phyloP scores from a whole-genome alignment of 1,140 invertebrate genomes.

The Doryteuthis pealeii region DNA sequence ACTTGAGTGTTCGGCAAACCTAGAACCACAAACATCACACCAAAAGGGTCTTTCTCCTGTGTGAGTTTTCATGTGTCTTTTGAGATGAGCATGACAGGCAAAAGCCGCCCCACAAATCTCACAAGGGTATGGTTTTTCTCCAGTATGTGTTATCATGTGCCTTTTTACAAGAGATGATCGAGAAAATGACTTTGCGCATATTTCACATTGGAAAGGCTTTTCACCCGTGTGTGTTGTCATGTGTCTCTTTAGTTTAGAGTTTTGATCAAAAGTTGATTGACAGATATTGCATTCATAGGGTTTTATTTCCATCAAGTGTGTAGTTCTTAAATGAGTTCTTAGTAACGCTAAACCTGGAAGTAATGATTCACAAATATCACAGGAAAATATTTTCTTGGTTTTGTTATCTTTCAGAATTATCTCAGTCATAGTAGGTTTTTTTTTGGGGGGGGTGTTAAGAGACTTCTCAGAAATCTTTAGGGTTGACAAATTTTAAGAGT shows the following conservation, averaged over 20 bases:
- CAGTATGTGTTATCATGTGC: conserved; percentile 67
- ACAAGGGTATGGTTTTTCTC: conserved; percentile 85
- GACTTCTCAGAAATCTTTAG: no score
- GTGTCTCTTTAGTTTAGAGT: conserved; percentile 87
- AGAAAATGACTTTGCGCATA: conserved; percentile 68
- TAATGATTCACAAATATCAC: no score
- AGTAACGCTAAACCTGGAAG: no score
- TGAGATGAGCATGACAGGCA: conserved; percentile 33
- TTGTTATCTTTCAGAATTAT: no score
- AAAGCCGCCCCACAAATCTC: conserved; percentile 82
- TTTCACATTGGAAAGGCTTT: conserved; percentile 89
- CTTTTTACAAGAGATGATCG: conserved; percentile 71
- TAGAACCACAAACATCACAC: conserved; percentile 36
- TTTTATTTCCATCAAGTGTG: no score
- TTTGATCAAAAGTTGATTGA: conserved; percentile 57
- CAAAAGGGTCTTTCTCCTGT: conserved; percentile 37
- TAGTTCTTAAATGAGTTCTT: no score
- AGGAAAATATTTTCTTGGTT: no score
- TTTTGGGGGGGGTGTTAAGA: no score
- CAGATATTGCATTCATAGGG: no score
- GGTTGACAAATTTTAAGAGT: no score
- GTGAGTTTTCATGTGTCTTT: conserved; percentile 17
- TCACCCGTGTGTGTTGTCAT: conserved; percentile 87
- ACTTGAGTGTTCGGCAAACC: conserved; percentile 20
- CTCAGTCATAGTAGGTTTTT: no score